These are phyloP conservation scores for Centruroides sculpturatus DNA, from an alignment of 1,140 invertebrate genomes.

Conservation along the genomic window DNA sequence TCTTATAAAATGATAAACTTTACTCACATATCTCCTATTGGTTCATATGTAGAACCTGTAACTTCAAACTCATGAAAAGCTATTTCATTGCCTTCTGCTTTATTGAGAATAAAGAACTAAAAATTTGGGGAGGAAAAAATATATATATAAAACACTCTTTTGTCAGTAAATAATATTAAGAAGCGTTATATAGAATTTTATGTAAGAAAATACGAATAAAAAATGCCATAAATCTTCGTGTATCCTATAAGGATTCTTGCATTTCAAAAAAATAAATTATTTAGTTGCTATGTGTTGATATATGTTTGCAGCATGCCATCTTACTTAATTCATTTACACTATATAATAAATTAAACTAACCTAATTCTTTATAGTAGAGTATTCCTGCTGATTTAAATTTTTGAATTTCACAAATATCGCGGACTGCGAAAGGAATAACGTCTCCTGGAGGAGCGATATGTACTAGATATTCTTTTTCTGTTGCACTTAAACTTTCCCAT, in stretches of 20 bases:
- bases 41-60: conserved; percentile 98
- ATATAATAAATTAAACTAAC: conserved; percentile 31
- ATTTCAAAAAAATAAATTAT: no score
- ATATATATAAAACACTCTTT: no score
- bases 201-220: no score
- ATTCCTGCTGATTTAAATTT: conserved; percentile 83
- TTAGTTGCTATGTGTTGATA: no score
- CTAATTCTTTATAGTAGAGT: conserved; percentile 70
- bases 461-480: conserved; percentile 48
- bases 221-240: no score
- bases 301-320: background rate
- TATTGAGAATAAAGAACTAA: background rate
- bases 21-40: conserved; percentile 88
- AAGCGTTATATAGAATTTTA: no score
- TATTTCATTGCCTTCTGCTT: conserved; percentile 55
- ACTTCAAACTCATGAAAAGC: conserved; percentile 93
- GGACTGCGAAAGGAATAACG: conserved; percentile 59
- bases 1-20: background rate
- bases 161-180: no score
- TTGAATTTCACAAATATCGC: conserved; percentile 58
- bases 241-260: no score
- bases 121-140: background rate
- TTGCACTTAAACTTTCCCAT: conserved; percentile 8
- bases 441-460: conserved; percentile 66
- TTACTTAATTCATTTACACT: no score